Base-by-base conservation (phyloP, 2,113 vertebrate species). In the Paracanthobrama guichenoti region DNA sequence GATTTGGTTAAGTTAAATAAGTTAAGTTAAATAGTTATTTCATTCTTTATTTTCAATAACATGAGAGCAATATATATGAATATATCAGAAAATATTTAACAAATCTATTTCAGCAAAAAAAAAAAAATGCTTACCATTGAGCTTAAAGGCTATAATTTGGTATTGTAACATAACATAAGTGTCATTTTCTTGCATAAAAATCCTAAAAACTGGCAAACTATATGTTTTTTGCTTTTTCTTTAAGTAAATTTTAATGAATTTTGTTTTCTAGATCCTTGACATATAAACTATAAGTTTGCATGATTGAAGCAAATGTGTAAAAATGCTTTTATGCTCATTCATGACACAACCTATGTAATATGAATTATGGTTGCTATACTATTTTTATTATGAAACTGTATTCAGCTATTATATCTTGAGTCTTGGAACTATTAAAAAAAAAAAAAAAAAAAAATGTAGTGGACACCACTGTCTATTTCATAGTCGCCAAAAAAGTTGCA, bases 401-500 rank as follows among this genome's bases (percentile, higher is more conserved):
- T 69, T 69, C 0, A 39, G 66, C 31, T 42, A 12, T 39, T 39
- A 8, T 20, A 22, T 69, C 35, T 39, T 39, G 26, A 64, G 26
- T 22, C 8, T 11, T 2, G 2, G 8, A 39, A 67, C 10, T 14
- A 20, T 20, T 39, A 2, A 1, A 16, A 14, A 6, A 53, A 60
- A 31, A 31, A 64, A 24, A 72, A 24, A 44, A 1, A 13, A 44
- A 0, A 24, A 71, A 44, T 71, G 10, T 24, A 12, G 1, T 24
- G 6, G 69, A 46, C 42, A 46, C 22, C n/a, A 24, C 22, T 72
- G 67, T 72, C 4, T 12, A 46, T 72, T 72, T 73, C 12, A 73
- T 16, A 46, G 42, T 26, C n/a, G n/a, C 69, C 69, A 46, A 24
- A 73, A 72, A 73, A 26, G n/a, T 73, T 73, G 42, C 71, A 48